Base-by-base conservation (phyloP, 2,888 invertebrate genomes). In the Julus scanicus region DNA sequence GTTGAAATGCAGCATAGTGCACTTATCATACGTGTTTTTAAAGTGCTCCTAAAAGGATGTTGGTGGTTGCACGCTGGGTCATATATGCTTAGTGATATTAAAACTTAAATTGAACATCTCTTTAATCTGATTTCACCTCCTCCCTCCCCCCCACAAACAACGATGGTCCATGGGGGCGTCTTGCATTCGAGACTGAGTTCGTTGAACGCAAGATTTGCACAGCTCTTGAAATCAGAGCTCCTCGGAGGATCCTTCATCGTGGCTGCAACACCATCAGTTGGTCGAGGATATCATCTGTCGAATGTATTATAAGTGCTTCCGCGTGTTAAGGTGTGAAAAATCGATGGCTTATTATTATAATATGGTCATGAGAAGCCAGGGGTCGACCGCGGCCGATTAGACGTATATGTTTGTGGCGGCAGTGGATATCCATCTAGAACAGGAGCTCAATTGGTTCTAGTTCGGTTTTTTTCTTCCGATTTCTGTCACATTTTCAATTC, bases 281-380 rank as follows among this genome's bases (percentile, higher is more conserved):
- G 44, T 44, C 44, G 44, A 44, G 44, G 44, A 44, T 44, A 53
- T 15, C 15, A 53, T 53, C 13, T 53, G 53, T 53, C 53, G 53
- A 53, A 53, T 8, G 11, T 11, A 53, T 11, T 53, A 11, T 2
- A 53, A 53, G 53, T 53, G 53, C 4, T 53, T 53, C 53, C 53
- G 53, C 11, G 53, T 53, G 53, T 53, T 9, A 53, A 53, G 53
- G 11, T 53, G 53, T 53, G 53, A 53, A 53, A 53, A 53, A 53
- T 53, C 53, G 84, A 83, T 83, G 40, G 84, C 37, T 37, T 83
- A 40, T 37, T 40, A 39, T 83, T 83, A 83, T 83, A 44, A 44
- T 83, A 83, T 40, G 40, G 84, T 83, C 37, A 83, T 39, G 37
- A 9, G 84, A 83, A 83, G 53, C 2, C 53, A 15, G 6, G 44